Base-by-base conservation (phyloP, 2,888 invertebrate species). In the Ectropis crepuscularia region DNA sequence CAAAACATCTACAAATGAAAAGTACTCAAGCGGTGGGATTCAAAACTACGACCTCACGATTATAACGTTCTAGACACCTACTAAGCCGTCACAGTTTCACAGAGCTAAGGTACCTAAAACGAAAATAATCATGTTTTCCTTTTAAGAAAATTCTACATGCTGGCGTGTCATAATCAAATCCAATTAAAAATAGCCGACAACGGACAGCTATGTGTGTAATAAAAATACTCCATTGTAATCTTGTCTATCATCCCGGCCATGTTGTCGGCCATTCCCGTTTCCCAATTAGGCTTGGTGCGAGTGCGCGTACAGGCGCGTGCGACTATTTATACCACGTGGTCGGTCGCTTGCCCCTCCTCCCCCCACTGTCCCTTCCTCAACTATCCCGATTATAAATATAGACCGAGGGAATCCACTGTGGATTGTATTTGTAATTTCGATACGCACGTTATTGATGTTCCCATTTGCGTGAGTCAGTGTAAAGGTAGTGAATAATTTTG, bases 311-410 rank as follows among this genome's bases (percentile, higher is more conserved):
- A 83, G 85, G 87, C 88, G 88, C 84, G 72, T 76, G 86, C 85
- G 81, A 80, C 90, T 91, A 91, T 91, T 90, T 85, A 89, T 91
- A 90, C 83, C 85, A 87, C 86, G 87, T 87, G 87, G 86, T 84
- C 71, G 75, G 71, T 74, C 73, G 74, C 74, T 69, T 65, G 45
- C 48, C 36, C 50, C 46, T 41, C 73, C 73, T 66, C 74, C 68
- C 74, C 57, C 61, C 64, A 63, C 63, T 57, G 68, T 61, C 67
- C 45, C 43, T 48, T 47, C 47, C 49, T 6, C 47, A 43, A 42
- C 57, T 41, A 41, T 41, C 41, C 41, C 41, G 41, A 76, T 74
- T 86, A 85, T 86, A 89, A 86, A 90, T 89, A 89, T 86, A 89
- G 83, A 80, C 78, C 75, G 79, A 86, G 88, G 84, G 84, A 88